phyloP scores from a whole-genome alignment of 2,888 invertebrate genomes.

The Callimorpha dominula region DNA sequence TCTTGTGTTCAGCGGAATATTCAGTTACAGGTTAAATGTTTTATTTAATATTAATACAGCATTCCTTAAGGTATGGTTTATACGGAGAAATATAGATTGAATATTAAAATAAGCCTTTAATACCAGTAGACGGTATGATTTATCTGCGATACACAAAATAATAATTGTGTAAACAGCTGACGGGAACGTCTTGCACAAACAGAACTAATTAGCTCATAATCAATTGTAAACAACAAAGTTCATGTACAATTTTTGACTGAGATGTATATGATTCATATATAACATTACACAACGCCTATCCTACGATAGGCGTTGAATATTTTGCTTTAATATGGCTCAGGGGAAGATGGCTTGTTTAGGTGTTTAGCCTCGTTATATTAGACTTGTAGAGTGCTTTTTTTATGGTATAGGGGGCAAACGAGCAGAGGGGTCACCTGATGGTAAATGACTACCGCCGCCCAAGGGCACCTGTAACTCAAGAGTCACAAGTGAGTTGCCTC shows the following conservation, averaged over 20 bases:
- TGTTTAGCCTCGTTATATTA: too few relatives aligned
- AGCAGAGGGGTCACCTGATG: too few relatives aligned
- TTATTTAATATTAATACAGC: neutral
- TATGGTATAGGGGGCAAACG: too few relatives aligned
- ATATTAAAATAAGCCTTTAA: neutral
- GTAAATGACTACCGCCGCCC: too few relatives aligned
- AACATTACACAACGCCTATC: too few relatives aligned
- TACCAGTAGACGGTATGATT: slow-evolving; percentile 32
- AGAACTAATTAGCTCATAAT: slow-evolving; percentile 44
- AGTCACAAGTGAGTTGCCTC: too few relatives aligned
- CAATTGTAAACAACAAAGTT: slow-evolving; percentile 44
- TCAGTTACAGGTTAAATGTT: neutral
- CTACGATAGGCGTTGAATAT: neutral
- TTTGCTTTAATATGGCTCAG: neutral
- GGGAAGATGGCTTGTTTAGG: too few relatives aligned
- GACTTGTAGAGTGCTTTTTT: too few relatives aligned
- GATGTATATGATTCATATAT: slow-evolving; percentile 1
- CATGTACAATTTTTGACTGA: slow-evolving; percentile 27
- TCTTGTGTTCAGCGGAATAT: too few relatives aligned
- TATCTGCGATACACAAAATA: slow-evolving; percentile 72
- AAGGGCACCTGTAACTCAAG: too few relatives aligned
- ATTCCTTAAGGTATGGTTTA: neutral
- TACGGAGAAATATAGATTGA: neutral
- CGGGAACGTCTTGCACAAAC: slow-evolving; percentile 28
- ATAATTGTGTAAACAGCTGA: slow-evolving; percentile 42